Conservation (phyloP, 2,797 vertebrate species). For the Atherinosoma microstoma region DNA sequence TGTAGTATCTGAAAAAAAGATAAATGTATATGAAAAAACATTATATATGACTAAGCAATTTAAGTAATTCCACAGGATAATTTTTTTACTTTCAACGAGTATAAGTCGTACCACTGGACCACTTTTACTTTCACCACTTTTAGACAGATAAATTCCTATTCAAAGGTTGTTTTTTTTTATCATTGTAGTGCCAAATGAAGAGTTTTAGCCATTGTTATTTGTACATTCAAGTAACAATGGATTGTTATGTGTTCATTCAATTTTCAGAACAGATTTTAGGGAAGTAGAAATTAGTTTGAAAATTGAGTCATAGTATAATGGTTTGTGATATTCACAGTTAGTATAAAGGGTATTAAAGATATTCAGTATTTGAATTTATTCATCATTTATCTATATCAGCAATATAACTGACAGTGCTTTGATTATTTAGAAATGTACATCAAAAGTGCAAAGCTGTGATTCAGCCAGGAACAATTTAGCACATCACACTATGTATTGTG, state of each 20-base stretch:
- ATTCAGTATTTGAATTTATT: neutral
- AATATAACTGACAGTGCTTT: neutral
- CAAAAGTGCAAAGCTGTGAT: neutral
- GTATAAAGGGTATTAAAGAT: neutral
- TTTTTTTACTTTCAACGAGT: neutral
- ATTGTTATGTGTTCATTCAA: too few species aligned
- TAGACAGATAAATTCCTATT: neutral
- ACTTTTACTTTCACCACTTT: neutral
- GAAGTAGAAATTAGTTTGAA: neutral
- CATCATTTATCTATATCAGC: neutral
- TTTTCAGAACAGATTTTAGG: neutral
- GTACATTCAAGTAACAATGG: neutral
- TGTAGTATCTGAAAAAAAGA: neutral
- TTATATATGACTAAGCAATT: too few species aligned
- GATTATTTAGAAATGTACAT: neutral
- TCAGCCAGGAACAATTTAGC: neutral
- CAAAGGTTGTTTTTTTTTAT: too few species aligned
- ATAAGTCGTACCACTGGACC: neutral
- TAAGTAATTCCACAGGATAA: neutral
- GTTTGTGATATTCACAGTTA: neutral
- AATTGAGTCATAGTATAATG: too few species aligned
- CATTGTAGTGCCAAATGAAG: too few species aligned
- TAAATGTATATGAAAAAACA: too few species aligned
- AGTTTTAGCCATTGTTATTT: neutral
- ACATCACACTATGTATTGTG: neutral